Percentiles rank a stretch among this genome's conserved stretches.
These are phyloP conservation scores for Poeciliopsis presidionis DNA, from an alignment of 2,797 vertebrate species.

Conservation along the genomic window DNA sequence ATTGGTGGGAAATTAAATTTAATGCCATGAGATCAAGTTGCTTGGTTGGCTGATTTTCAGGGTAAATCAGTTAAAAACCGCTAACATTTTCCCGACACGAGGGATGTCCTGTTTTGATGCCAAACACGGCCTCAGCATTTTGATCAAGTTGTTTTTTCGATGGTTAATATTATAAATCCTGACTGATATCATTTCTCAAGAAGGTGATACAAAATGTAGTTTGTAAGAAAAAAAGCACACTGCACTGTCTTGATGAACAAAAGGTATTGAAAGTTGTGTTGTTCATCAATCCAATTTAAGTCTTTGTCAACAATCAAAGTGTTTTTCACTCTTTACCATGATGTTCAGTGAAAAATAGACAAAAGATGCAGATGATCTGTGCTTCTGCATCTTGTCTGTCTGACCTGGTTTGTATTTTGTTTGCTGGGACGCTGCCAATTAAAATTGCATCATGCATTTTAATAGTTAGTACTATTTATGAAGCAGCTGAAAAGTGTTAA, in stretches of 20 bases:
- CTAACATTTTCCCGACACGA: not conserved
- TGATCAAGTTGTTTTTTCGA: not conserved
- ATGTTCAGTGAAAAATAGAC: not conserved
- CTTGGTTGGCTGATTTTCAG: not conserved
- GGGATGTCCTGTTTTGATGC: not conserved
- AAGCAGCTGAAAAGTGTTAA: not conserved
- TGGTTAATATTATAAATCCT: not conserved
- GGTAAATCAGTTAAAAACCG: not conserved
- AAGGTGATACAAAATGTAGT: not conserved
- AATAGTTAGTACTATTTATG: no score
- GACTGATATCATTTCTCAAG: not conserved
- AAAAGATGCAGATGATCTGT: no score
- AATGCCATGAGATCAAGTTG: not conserved
- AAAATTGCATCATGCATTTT: not conserved
- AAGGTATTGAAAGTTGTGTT: not conserved
- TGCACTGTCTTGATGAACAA: not conserved
- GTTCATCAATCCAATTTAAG: not conserved
- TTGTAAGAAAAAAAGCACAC: not conserved
- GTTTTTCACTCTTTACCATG: not conserved
- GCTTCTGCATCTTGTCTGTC: not conserved
- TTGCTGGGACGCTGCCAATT: not conserved
- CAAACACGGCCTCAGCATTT: not conserved
- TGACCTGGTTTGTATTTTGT: not conserved
- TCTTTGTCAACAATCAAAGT: not conserved
- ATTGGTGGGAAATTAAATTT: not conserved